A percentile compares a stretch with the other conserved stretches of the same genome.
Evolutionary conservation across 2,113 vertebrate genomes (phyloP).

Genomic region (Mixornis gularis): DNA sequence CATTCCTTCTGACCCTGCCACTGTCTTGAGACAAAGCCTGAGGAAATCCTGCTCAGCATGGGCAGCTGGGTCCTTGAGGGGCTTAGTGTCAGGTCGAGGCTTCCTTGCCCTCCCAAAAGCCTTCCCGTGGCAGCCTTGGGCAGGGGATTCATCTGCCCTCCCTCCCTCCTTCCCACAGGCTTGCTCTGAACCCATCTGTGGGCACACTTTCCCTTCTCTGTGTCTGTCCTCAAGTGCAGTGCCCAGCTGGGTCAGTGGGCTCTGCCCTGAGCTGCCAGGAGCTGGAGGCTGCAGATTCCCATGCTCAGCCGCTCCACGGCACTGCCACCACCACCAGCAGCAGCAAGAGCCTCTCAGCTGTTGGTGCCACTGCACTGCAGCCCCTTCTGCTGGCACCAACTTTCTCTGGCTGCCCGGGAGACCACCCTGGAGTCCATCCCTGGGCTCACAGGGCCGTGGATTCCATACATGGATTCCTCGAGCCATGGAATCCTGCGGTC

Average conservation of each 20-base stretch:
- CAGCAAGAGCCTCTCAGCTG: background rate
- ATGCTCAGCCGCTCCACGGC: background rate
- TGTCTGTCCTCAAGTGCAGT: background rate
- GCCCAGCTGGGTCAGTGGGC: background rate
- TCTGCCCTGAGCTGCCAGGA: background rate
- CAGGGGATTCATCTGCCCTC: background rate
- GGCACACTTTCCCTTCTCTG: background rate
- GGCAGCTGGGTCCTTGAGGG: background rate
- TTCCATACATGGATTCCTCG: background rate
- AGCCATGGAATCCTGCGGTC: background rate
- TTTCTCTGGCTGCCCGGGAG: too few species aligned
- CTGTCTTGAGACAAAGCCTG: background rate
- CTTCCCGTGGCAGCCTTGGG: background rate
- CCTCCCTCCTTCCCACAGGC: background rate
- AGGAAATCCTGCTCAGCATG: background rate
- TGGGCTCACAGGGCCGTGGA: background rate
- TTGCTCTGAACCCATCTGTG: background rate
- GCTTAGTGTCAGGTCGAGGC: fast-evolving
- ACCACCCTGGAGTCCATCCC: background rate
- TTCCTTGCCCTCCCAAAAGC: background rate
- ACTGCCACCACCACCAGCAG: background rate
- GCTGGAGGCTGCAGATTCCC: background rate
- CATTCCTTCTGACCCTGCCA: background rate
- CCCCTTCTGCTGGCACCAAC: background rate
- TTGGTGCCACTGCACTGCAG: fast-evolving